These are phyloP conservation scores for Anser cygnoides DNA, from an alignment of 2,113 vertebrate genomes.

Conservation along the genomic window DNA sequence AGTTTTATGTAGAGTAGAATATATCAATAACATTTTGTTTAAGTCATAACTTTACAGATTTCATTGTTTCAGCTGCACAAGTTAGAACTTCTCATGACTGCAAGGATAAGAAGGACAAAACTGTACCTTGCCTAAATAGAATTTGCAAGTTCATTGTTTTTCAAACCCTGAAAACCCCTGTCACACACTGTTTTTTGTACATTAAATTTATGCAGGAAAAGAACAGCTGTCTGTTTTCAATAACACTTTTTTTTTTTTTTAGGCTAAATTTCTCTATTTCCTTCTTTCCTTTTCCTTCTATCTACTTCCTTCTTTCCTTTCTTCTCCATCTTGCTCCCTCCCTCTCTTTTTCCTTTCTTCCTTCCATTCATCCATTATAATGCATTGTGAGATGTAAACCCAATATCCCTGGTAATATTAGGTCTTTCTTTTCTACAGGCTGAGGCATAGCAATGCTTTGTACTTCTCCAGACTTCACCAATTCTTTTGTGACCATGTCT, in stretches of 20 bases:
- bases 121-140: background rate
- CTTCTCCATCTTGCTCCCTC: too few relatives aligned
- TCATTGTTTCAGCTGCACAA: background rate
- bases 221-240: background rate
- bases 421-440: background rate
- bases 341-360: background rate
- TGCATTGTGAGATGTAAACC: background rate
- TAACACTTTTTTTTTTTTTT: background rate
- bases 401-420: background rate
- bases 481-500: constrained; percentile 11
- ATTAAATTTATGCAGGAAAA: background rate
- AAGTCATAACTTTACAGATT: background rate
- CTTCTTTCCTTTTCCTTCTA: background rate
- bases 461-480: background rate
- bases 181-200: background rate
- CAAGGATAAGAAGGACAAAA: background rate
- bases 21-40: background rate
- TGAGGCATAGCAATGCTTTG: background rate
- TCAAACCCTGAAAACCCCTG: background rate
- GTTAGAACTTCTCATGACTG: background rate
- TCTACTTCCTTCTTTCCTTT: background rate
- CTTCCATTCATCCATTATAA: background rate
- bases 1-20: background rate
- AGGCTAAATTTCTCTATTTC: background rate
- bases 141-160: background rate